phyloP scores from a whole-genome alignment of 2,113 vertebrate genomes.

The Platichthys flesus region DNA sequence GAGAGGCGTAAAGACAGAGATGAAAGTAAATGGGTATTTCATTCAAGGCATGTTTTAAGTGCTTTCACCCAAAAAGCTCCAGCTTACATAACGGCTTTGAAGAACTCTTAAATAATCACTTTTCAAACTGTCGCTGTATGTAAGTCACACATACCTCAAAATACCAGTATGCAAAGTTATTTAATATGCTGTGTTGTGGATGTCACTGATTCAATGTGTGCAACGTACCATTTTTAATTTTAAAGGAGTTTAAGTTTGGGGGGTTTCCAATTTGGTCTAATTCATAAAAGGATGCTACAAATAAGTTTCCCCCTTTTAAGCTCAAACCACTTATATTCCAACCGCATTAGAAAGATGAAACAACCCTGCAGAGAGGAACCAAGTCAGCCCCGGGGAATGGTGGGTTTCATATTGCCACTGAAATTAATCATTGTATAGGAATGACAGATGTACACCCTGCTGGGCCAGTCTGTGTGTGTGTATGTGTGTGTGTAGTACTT shows the following conservation, averaged over 20 bases:
- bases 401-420: conserved; percentile 67
- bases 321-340: conserved; percentile 55
- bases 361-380: conserved; percentile 46
- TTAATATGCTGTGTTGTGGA: conserved; percentile 21
- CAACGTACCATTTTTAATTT: conserved; percentile 33
- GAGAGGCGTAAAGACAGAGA: conserved; percentile 23
- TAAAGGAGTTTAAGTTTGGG: conserved; percentile 29
- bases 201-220: conserved; percentile 40
- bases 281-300: conserved; percentile 61
- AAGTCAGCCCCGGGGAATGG: conserved; percentile 49
- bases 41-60: conserved; percentile 2
- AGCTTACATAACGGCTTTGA: background rate
- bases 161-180: background rate
- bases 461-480: conserved; percentile 1
- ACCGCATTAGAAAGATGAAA: conserved; percentile 71
- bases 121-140: conserved; percentile 2
- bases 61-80: conserved; percentile 18
- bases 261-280: conserved; percentile 43
- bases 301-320: conserved; percentile 64
- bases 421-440: conserved; percentile 66
- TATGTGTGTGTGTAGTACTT: background rate
- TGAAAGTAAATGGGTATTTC: conserved; percentile 35
- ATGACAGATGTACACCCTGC: conserved; percentile 36
- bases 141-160: conserved; percentile 8
- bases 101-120: conserved; percentile 1